These are phyloP conservation scores for Blomia tropicalis DNA, from an alignment of 2,888 invertebrate genomes.

Conservation along the genomic window DNA sequence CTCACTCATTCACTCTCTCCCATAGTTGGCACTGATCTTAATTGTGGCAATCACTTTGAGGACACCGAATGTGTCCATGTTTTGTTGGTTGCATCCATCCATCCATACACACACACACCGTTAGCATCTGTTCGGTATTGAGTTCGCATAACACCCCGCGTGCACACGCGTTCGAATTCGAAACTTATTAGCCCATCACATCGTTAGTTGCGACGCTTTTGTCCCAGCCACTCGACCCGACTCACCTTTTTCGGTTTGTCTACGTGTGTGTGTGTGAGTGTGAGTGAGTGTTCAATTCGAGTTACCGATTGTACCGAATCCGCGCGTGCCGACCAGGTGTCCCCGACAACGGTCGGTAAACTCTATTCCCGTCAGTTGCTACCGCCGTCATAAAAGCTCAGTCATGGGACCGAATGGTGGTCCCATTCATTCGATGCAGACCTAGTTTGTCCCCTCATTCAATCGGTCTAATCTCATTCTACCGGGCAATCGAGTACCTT, in stretches of 20 bases:
- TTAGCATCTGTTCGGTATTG: too few relatives aligned
- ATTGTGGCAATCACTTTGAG: too few relatives aligned
- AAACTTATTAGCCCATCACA: too few relatives aligned
- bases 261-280: not conserved
- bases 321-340: conserved; percentile 12
- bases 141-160: too few relatives aligned
- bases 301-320: not conserved
- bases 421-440: conserved; percentile 12
- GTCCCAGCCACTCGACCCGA: conserved; percentile 6
- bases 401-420: not conserved
- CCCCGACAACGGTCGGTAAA: not conserved
- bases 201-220: conserved; percentile 9
- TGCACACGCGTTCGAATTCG: too few relatives aligned
- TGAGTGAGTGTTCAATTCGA: too few relatives aligned
- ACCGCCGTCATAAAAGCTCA: not conserved
- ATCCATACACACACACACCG: too few relatives aligned
- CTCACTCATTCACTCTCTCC: too few relatives aligned
- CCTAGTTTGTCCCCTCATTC: too few relatives aligned
- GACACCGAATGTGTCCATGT: too few relatives aligned
- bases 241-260: not conserved
- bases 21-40: too few relatives aligned
- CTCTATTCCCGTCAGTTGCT: not conserved
- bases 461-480: conserved; percentile 9
- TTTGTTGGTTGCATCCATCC: too few relatives aligned
- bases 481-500: not conserved